These are phyloP conservation scores for Plutomurus gul DNA, from an alignment of 1,140 invertebrate genomes.

Conservation along the genomic window DNA sequence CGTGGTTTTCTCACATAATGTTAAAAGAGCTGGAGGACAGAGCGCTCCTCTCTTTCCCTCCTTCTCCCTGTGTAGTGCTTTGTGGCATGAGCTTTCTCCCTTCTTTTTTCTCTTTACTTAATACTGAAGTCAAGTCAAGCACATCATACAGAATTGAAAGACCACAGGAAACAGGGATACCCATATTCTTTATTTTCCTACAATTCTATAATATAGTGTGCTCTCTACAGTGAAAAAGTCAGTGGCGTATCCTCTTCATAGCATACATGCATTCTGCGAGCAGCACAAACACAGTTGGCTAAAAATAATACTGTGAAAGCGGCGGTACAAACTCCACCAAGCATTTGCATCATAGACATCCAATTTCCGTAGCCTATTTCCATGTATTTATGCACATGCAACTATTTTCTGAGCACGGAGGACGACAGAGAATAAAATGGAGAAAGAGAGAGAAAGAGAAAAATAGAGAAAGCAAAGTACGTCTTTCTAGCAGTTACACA, in stretches of 20 bases:
- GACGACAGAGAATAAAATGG: slow-evolving; percentile 20
- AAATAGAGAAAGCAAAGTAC: slow-evolving; percentile 1
- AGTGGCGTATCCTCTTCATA: too few species aligned
- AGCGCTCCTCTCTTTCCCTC: slow-evolving; percentile 16
- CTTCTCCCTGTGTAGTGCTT: too few species aligned
- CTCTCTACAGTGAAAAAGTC: too few species aligned
- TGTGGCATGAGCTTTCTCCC: not conserved
- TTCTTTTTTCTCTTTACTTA: not conserved
- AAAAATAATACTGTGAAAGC: too few species aligned
- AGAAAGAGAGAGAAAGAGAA: slow-evolving; percentile 1
- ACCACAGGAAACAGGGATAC: not conserved
- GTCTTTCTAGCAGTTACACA: too few species aligned
- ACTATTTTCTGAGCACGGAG: slow-evolving; percentile 14
- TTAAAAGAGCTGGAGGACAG: not conserved
- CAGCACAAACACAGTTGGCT: too few species aligned
- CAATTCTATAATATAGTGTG: not conserved
- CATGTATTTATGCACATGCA: slow-evolving; percentile 27
- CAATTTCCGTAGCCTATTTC: slow-evolving; percentile 24
- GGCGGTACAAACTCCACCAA: not conserved
- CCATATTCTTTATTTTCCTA: not conserved
- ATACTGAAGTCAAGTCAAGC: slow-evolving; percentile 10
- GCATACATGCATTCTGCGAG: too few species aligned
- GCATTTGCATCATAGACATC: slow-evolving; percentile 23
- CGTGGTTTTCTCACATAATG: slow-evolving; percentile 23
- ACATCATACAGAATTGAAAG: slow-evolving; percentile 3